phyloP scores from a whole-genome alignment of 1,140 invertebrate genomes.

The Diploscapter pachys region DNA sequence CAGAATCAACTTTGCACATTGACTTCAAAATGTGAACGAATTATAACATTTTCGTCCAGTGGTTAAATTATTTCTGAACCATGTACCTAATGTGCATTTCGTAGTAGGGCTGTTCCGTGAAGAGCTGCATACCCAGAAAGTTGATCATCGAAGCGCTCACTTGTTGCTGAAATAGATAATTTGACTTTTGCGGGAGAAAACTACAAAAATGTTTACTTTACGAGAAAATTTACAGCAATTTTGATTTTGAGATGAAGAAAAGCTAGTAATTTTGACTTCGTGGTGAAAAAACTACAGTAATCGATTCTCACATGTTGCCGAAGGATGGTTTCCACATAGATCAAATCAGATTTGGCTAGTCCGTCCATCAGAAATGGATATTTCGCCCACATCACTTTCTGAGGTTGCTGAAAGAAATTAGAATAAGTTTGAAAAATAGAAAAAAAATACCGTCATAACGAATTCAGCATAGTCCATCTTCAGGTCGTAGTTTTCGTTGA shows the following conservation, averaged over 20 bases:
- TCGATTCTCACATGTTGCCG: slow-evolving; percentile 65
- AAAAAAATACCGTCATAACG: neutral
- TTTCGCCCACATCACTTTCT: slow-evolving; percentile 71
- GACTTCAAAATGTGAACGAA: too few species aligned
- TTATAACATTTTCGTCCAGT: too few species aligned
- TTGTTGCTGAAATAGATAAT: slow-evolving; percentile 8
- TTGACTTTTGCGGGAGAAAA: too few species aligned
- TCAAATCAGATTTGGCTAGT: slow-evolving; percentile 78
- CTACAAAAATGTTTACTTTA: too few species aligned
- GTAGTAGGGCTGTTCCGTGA: slow-evolving; percentile 3
- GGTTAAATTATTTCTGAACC: too few species aligned
- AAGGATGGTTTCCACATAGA: slow-evolving; percentile 82
- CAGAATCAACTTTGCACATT: too few species aligned
- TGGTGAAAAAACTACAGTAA: neutral
- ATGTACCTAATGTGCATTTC: neutral
- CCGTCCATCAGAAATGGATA: slow-evolving; percentile 93
- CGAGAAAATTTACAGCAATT: too few species aligned
- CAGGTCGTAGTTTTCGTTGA: slow-evolving; percentile 76
- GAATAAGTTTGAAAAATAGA: too few species aligned
- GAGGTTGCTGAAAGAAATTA: too few species aligned
- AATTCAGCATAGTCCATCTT: slow-evolving; percentile 78
- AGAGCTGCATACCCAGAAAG: neutral
- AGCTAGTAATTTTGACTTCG: too few species aligned
- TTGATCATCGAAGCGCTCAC: neutral
- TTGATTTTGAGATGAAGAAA: too few species aligned